These are phyloP conservation scores for Pocota personata DNA, from an alignment of 2,888 invertebrate genomes.

Conservation along the genomic window DNA sequence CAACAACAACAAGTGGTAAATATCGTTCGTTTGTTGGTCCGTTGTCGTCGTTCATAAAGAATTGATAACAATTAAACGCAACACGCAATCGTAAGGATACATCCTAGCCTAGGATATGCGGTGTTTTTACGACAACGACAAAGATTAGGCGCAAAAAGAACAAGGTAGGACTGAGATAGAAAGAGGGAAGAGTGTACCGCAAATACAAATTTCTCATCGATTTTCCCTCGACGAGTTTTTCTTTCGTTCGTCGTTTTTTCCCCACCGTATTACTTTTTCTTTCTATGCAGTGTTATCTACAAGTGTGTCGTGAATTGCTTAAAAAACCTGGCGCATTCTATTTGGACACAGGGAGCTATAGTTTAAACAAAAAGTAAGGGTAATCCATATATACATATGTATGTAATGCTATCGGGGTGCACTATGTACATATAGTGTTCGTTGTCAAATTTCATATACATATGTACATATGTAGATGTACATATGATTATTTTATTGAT, in stretches of 20 bases:
- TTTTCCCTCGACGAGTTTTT: slow-evolving; percentile 56
- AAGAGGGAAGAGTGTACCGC: slow-evolving; percentile 40
- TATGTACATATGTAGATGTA: too few relatives aligned
- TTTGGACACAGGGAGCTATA: neutral
- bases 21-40: slow-evolving; percentile 19
- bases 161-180: slow-evolving; percentile 33
- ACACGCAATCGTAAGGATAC: slow-evolving; percentile 66
- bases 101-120: slow-evolving; percentile 46
- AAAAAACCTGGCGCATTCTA: slow-evolving; percentile 29
- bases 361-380: slow-evolving; percentile 4
- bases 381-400: too few relatives aligned
- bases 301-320: slow-evolving; percentile 44
- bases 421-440: slow-evolving; percentile 3
- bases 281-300: slow-evolving; percentile 50
- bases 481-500: slow-evolving; percentile 21
- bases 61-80: slow-evolving; percentile 69
- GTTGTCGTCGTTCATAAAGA: slow-evolving; percentile 47
- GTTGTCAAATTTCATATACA: slow-evolving; percentile 27
- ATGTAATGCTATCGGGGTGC: slow-evolving; percentile 10
- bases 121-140: slow-evolving; percentile 52
- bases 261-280: neutral
- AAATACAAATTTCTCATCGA: slow-evolving; percentile 67
- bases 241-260: slow-evolving; percentile 24
- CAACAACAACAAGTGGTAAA: slow-evolving; percentile 67
- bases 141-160: slow-evolving; percentile 40